phyloP scores from a whole-genome alignment of 2,113 vertebrate genomes.

The Thryonomys swinderianus region DNA sequence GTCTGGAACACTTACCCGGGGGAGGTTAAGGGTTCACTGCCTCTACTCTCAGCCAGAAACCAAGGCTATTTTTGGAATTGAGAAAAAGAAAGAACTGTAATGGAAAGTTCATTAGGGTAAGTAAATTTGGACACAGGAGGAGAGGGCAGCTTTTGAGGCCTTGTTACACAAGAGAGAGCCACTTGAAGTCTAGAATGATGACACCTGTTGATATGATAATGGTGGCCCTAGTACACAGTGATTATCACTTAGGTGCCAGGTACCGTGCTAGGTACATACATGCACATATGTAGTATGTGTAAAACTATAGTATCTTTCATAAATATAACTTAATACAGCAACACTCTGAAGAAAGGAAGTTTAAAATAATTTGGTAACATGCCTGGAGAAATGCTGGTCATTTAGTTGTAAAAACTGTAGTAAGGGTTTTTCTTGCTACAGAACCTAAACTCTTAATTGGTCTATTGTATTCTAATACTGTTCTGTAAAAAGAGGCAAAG shows the following conservation, averaged over 20 bases:
- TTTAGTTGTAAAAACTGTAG: neutral
- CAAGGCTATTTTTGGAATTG: neutral
- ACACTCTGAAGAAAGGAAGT: neutral
- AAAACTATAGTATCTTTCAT: neutral
- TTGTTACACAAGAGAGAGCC: neutral
- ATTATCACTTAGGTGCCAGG: neutral
- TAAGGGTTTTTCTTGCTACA: neutral
- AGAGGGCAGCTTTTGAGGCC: neutral
- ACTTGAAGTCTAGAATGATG: neutral
- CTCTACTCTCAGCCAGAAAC: neutral
- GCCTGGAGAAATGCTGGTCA: neutral
- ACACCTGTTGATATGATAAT: neutral
- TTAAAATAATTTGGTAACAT: neutral
- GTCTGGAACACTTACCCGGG: neutral
- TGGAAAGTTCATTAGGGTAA: neutral
- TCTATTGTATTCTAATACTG: neutral
- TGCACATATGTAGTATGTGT: neutral
- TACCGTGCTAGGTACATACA: neutral
- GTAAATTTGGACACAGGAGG: neutral
- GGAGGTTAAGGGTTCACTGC: neutral
- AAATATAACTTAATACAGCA: neutral
- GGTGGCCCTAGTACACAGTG: neutral
- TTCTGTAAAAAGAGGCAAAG: slow-evolving; percentile 1
- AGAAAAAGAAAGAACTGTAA: neutral
- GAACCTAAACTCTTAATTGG: neutral